Conservation (phyloP, 64 coral and sea anemone genomes). For the Cladopsammia gracilis region DNA sequence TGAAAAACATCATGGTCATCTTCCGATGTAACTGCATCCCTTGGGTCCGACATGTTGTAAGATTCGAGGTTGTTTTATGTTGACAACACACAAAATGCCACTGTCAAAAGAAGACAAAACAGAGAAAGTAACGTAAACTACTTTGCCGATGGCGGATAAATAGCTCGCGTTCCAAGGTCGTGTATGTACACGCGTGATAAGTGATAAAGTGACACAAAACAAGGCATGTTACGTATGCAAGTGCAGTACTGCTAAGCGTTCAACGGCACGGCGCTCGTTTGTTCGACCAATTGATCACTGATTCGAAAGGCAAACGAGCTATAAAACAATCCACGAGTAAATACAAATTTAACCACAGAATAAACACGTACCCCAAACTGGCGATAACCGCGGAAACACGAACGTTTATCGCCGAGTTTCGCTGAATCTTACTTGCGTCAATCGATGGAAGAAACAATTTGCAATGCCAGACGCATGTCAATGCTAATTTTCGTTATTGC, state of each 20-base stretch:
- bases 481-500: not conserved
- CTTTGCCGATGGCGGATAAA: not conserved
- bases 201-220: not conserved
- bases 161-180: slow-evolving; percentile 21
- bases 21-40: not conserved
- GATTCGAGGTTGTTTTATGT: not conserved
- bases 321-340: not conserved
- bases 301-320: slow-evolving; percentile 1
- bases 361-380: not conserved
- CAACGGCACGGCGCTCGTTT: not conserved
- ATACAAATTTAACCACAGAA: slow-evolving; percentile 7
- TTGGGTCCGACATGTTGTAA: slow-evolving; percentile 22
- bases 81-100: not conserved
- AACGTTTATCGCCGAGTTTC: not conserved
- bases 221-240: not conserved
- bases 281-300: not conserved
- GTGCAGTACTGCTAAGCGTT: not conserved
- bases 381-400: not conserved
- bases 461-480: not conserved
- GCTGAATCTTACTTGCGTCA: not conserved
- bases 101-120: not conserved
- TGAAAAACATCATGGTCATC: slow-evolving; percentile 1
- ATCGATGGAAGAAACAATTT: not conserved
- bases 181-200: slow-evolving; percentile 36
- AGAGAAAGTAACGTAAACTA: not conserved